phyloP scores from a whole-genome alignment of 2,797 vertebrate species.

The Benthosema pterotum region DNA sequence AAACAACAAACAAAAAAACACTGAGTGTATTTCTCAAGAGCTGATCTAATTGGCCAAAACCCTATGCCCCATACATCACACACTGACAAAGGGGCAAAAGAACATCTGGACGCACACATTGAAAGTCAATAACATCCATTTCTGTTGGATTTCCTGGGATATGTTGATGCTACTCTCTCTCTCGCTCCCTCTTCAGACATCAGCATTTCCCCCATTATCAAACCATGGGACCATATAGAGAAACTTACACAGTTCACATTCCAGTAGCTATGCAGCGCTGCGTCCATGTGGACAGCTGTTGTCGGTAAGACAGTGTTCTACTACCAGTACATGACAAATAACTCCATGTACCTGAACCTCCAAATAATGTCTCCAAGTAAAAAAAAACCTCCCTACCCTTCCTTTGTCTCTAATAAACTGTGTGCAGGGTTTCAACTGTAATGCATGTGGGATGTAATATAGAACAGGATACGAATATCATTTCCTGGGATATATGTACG shows the following conservation, averaged over 20 bases:
- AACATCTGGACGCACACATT: neutral
- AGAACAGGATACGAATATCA: constrained; percentile 40
- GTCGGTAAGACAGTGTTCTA: neutral
- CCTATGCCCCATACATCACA: constrained; percentile 1
- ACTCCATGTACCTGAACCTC: neutral
- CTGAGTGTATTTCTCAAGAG: neutral
- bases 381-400: neutral
- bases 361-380: constrained; percentile 1
- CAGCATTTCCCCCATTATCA: neutral
- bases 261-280: neutral
- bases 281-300: constrained; percentile 1
- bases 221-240: neutral
- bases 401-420: constrained; percentile 1
- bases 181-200: neutral
- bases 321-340: neutral
- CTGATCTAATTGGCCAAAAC: neutral
- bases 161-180: neutral
- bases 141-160: neutral
- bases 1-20: too few species aligned
- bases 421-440: constrained; percentile 35
- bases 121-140: constrained; percentile 3
- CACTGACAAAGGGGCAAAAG: constrained; percentile 4
- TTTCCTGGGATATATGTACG: constrained; percentile 40
- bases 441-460: constrained; percentile 30
- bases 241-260: neutral